Conservation (phyloP, 2,113 vertebrate species). For the Engystomops pustulosus region DNA sequence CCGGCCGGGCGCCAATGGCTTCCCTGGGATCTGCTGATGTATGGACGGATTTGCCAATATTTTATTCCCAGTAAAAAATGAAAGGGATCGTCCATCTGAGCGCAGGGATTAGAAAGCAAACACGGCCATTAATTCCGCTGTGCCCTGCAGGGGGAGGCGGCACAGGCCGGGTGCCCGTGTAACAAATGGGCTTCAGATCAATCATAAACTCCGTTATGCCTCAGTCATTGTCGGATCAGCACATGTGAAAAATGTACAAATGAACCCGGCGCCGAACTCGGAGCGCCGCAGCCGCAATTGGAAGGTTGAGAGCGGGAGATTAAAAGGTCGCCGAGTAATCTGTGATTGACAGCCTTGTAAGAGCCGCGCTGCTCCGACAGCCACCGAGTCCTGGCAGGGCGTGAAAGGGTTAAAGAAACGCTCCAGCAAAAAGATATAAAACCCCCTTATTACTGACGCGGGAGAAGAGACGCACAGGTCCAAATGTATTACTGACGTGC, state of each 20-base stretch:
- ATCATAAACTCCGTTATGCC: constrained; percentile 58
- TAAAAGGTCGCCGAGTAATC: constrained; percentile 40
- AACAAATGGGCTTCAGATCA: constrained; percentile 54
- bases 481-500: too few species aligned
- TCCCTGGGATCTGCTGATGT: constrained; percentile 63
- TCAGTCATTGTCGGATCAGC: constrained; percentile 49
- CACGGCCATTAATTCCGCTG: constrained; percentile 62
- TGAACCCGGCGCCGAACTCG: constrained; percentile 18
- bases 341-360: constrained; percentile 35
- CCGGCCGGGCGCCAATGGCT: constrained; percentile 56
- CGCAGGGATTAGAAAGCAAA: constrained; percentile 61
- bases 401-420: not conserved
- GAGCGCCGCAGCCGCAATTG: not conserved
- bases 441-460: too few species aligned
- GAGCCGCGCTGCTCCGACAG: too few species aligned
- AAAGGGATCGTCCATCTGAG: constrained; percentile 58
- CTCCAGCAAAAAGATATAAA: too few species aligned
- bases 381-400: too few species aligned
- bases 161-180: constrained; percentile 38
- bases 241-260: constrained; percentile 48
- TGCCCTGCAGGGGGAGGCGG: constrained; percentile 46
- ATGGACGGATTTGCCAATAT: constrained; percentile 66
- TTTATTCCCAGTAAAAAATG: constrained; percentile 64
- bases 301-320: not conserved
- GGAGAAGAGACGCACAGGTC: too few species aligned